These are phyloP conservation scores for Conus canariensis DNA, from an alignment of 2,888 invertebrate genomes.

Conservation along the genomic window DNA sequence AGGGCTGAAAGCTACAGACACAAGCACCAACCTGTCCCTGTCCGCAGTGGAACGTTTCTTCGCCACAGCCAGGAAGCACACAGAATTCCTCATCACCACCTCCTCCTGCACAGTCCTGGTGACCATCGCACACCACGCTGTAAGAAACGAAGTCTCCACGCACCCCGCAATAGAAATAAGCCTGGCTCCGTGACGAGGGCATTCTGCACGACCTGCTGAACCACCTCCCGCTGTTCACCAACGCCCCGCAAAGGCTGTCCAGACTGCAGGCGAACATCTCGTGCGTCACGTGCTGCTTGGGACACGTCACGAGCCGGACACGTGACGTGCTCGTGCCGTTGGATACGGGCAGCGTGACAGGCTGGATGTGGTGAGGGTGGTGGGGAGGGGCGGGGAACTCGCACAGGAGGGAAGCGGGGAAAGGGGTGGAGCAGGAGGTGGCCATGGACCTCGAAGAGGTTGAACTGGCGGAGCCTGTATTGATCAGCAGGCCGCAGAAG, in stretches of 20 bases:
- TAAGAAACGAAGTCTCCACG: neutral
- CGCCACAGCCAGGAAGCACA: neutral
- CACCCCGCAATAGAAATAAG: neutral
- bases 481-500: neutral
- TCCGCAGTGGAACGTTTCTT: neutral
- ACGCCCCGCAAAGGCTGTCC: neutral
- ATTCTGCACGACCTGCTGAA: neutral
- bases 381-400: neutral
- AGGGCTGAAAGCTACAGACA: too few species aligned
- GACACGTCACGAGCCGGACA: neutral
- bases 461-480: neutral
- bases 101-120: neutral
- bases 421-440: neutral
- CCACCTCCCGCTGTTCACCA: neutral
- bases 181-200: neutral
- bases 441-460: neutral
- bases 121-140: neutral
- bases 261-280: neutral
- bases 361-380: neutral
- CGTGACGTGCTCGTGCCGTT: neutral
- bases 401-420: neutral
- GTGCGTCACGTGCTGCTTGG: slow-evolving; percentile 7
- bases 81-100: neutral
- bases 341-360: neutral
- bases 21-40: neutral